Evolutionary conservation across 1,140 invertebrate species (phyloP).

Genomic region (Penaeus chinensis): DNA sequence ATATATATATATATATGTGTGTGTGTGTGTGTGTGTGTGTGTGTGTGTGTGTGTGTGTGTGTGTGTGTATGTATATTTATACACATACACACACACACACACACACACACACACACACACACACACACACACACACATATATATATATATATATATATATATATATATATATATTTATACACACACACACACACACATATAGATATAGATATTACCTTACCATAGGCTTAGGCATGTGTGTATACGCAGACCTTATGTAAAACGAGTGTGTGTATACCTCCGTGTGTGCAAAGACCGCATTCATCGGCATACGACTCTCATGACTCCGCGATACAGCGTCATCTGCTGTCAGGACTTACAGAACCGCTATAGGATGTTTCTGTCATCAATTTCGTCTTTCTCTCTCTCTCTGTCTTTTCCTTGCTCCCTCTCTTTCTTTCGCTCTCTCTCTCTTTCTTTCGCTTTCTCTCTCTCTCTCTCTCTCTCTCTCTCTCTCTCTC

Average conservation of each 20-base stretch:
- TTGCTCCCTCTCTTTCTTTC: background rate
- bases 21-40: no score
- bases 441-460: background rate
- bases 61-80: slow-evolving; percentile 25
- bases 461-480: no score
- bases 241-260: no score
- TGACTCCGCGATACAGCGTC: background rate
- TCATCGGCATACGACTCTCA: no score
- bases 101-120: no score
- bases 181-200: background rate
- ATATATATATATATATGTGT: no score
- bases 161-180: background rate
- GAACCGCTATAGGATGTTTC: background rate
- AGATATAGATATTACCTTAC: background rate
- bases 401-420: background rate
- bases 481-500: no score
- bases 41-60: background rate
- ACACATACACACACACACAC: background rate
- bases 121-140: background rate
- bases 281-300: no score
- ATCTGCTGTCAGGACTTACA: background rate
- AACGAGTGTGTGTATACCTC: no score
- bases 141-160: background rate
- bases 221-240: background rate
- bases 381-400: background rate